Base-by-base conservation (phyloP, 2,888 invertebrate genomes). In the Mayetiola destructor region DNA sequence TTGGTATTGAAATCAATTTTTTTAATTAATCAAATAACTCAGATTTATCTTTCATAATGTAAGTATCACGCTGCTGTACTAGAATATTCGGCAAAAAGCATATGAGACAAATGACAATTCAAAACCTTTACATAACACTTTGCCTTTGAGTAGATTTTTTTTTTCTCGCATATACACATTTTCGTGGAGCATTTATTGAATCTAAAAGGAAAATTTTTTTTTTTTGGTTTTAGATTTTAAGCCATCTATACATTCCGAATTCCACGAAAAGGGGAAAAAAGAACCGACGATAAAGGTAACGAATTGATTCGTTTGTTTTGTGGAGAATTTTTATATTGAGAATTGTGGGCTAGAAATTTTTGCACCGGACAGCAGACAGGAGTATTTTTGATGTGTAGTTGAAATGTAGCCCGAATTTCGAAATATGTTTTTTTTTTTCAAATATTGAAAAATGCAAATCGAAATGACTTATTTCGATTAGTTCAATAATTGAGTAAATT, bases 141-240 rank as follows among this genome's bases (percentile, higher is more conserved):
- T 27, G 23, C 27, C 27, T 27, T n/a, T 27, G 48, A 48, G n/a
- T 48, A 48, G 48, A 48, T n/a, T 27, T 27, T 48, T 48, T 48
- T 48, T n/a, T 10, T 37, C 37, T 48, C 29, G 48, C 48, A 48
- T 48, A 48, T 27, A 48, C 48, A 48, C 48, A 48, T 27, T 48
- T 48, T 48, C 48, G 48, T 48, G 27, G 27, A 27, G 14, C 42
- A 10, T 42, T 42, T 23, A 23, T 23, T 23, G 23, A 23, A 27
- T n/a, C n/a, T n/a, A n/a, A n/a, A 23, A 27, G 27, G 1, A 48
- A n/a, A n/a, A 27, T 48, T 48, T 48, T n/a, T 42, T 42, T 48
- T n/a, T n/a, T n/a, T n/a, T n/a, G n/a, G n/a, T n/a, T n/a, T 48
- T 48, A 48, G 48, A 48, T 48, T 27, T 48, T 48, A 48, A 48